Conservation (phyloP, 2,888 invertebrate genomes). For the Tenthredo mesomela region DNA sequence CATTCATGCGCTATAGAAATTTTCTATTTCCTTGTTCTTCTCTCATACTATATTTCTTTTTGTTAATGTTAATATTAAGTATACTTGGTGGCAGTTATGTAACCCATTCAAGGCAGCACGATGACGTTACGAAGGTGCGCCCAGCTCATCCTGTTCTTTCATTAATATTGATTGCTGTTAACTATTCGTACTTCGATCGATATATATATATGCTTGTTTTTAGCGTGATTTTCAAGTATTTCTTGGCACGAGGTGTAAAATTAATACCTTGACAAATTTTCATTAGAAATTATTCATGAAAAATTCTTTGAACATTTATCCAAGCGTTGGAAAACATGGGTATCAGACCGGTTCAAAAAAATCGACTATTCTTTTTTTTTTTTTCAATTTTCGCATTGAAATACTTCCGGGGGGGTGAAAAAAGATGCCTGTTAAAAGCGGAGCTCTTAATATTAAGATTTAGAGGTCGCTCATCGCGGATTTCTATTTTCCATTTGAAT, state of each 20-base stretch:
- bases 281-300: not conserved
- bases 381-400: no score
- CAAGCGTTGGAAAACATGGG: not conserved
- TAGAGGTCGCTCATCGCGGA: no score
- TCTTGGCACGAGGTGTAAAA: not conserved
- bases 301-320: not conserved
- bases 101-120: slow-evolving; percentile 70
- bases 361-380: no score
- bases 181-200: slow-evolving; percentile 20
- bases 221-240: not conserved
- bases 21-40: not conserved
- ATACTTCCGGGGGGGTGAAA: no score
- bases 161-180: slow-evolving; percentile 62
- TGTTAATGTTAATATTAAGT: slow-evolving; percentile 34
- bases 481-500: no score
- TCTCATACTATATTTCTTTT: not conserved
- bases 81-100: slow-evolving; percentile 64
- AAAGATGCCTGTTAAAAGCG: no score
- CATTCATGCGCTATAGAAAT: not conserved
- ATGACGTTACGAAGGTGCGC: slow-evolving; percentile 72
- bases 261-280: not conserved
- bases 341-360: no score
- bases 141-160: slow-evolving; percentile 71
- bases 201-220: not conserved
- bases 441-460: no score